phyloP scores from a whole-genome alignment of 2,888 invertebrate species.

The Eudemis profundana region DNA sequence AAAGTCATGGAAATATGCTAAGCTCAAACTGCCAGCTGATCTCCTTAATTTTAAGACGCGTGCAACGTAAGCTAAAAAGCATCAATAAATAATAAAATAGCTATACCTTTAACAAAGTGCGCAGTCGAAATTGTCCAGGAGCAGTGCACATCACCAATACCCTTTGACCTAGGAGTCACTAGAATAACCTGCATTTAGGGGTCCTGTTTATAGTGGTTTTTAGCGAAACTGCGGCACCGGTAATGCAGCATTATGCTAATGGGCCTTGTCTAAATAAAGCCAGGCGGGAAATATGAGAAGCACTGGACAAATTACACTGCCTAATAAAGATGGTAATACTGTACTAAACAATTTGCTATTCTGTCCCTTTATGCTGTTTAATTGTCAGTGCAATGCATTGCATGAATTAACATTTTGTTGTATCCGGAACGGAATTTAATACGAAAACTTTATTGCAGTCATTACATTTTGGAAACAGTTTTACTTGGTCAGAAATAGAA shows the following conservation, averaged over 20 bases:
- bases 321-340: slow-evolving; percentile 77
- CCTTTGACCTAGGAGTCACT: background rate
- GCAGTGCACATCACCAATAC: slow-evolving; percentile 11
- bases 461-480: background rate
- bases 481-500: no score
- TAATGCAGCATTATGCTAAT: slow-evolving; percentile 77
- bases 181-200: background rate
- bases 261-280: slow-evolving; percentile 71
- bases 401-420: slow-evolving; percentile 33
- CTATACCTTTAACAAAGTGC: slow-evolving; percentile 30
- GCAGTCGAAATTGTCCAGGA: slow-evolving; percentile 35
- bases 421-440: slow-evolving; percentile 17
- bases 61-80: slow-evolving; percentile 10
- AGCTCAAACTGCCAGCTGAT: background rate
- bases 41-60: background rate
- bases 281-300: slow-evolving; percentile 71
- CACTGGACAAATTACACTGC: slow-evolving; percentile 69
- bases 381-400: slow-evolving; percentile 32
- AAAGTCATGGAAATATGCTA: no score
- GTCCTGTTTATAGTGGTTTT: slow-evolving; percentile 48
- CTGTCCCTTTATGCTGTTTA: slow-evolving; percentile 41
- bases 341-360: slow-evolving; percentile 64
- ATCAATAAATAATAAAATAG: slow-evolving; percentile 36
- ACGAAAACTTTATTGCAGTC: background rate
- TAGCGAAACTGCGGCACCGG: slow-evolving; percentile 53